Base-by-base conservation (phyloP, 2,888 invertebrate genomes). In the Adelphocoris suturalis region DNA sequence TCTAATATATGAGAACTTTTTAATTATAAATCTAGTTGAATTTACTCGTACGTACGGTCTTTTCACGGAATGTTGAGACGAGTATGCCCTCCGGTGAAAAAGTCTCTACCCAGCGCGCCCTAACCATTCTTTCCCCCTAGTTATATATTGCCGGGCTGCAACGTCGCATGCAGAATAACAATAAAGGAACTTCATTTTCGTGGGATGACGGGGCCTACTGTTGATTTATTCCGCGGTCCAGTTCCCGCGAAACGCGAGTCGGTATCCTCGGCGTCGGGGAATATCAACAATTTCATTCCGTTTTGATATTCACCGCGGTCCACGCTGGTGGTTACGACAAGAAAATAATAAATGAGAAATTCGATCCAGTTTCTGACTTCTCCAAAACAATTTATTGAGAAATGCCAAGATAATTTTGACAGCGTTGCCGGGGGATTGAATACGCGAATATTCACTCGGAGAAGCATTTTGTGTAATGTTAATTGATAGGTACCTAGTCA, bases 101-200 rank as follows among this genome's bases (percentile, higher is more conserved):
- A 19, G 23, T 68, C 68, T 23, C 3, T 0, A 7, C 23, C 68
- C 12, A 19, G 68, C 52, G 11, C 19, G 68, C 27, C 68, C 57
- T n/a, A 57, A 57, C 23, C n/a, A 27, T 82, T 80, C 4, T 57
- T 27, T 55, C 7, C 84, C 47, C 11, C 78, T 11, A n/a, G 78
- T 78, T 78, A 78, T 78, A 78, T 78, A 78, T 78, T 5, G n/a
- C 78, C 78, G n/a, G 19, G 28, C 47, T 78, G 78, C 78, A 46
- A 19, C 78, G 37, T 78, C 78, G 78, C 78, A 46, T 78, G 78
- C 78, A 78, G 78, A 78, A 78, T 78, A 78, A 78, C 78, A 78
- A 78, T 78, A 78, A 78, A 78, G 78, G 78, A 78, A 78, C 46
- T 78, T 47, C 78, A 78, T 78, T 78, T 78, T 78, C 78, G 37